Conservation (phyloP, 2,797 vertebrate genomes). For the Triplophysa yarkandensis region DNA sequence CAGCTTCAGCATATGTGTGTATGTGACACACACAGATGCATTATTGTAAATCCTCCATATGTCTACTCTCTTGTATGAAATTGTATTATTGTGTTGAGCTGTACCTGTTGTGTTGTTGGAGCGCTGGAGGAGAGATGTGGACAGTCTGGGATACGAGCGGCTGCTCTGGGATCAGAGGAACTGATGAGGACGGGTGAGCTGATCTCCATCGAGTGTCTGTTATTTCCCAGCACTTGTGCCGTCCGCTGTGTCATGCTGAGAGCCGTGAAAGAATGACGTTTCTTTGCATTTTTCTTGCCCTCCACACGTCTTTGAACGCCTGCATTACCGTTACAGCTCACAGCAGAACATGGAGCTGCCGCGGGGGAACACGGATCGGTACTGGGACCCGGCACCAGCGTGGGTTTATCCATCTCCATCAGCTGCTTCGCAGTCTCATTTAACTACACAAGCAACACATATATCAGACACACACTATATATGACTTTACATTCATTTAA, state of each 20-base stretch:
- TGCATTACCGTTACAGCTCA: slow-evolving; percentile 69
- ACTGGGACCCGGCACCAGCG: slow-evolving; percentile 66
- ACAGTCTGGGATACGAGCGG: slow-evolving; percentile 87
- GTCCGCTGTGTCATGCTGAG: slow-evolving; percentile 95
- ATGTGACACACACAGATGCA: background rate
- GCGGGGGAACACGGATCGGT: slow-evolving; percentile 71
- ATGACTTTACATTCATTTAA: too few species aligned
- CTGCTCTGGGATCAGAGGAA: slow-evolving; percentile 92
- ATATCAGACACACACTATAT: background rate
- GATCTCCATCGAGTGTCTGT: slow-evolving; percentile 99
- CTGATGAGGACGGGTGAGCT: slow-evolving; percentile 95
- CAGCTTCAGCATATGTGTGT: background rate
- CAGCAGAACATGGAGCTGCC: slow-evolving; percentile 67
- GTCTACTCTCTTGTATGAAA: too few species aligned
- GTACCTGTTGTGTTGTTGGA: slow-evolving; percentile 82
- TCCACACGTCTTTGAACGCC: slow-evolving; percentile 81
- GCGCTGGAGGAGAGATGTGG: slow-evolving; percentile 80
- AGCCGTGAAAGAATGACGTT: slow-evolving; percentile 94
- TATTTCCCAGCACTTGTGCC: slow-evolving; percentile 83
- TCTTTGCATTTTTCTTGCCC: slow-evolving; percentile 97
- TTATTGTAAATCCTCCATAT: background rate
- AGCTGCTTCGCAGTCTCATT: slow-evolving; percentile 96
- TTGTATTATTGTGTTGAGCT: too few species aligned
- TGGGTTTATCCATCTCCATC: slow-evolving; percentile 94
- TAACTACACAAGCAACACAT: slow-evolving; percentile 72